Evolutionary conservation across 1,140 invertebrate species (phyloP).

Genomic region (Acromyrmex charruanus): DNA sequence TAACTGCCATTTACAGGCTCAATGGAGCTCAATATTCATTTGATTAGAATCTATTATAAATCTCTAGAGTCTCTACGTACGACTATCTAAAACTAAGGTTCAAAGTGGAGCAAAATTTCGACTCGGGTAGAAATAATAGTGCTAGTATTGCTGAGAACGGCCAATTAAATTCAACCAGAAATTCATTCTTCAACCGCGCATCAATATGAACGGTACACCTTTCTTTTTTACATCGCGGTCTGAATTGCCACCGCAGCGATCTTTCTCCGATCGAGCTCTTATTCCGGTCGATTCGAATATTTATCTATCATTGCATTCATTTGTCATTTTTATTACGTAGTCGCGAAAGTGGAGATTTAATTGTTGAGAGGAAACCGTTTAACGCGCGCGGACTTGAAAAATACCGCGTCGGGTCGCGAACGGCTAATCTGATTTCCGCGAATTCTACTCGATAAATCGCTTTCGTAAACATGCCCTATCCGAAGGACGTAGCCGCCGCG

Average conservation of each 20-base stretch:
- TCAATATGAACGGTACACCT: too few relatives aligned
- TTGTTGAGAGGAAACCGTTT: background rate
- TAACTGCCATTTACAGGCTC: too few relatives aligned
- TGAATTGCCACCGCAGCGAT: background rate
- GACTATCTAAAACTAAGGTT: too few relatives aligned
- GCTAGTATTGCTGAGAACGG: too few relatives aligned
- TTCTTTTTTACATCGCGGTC: too few relatives aligned
- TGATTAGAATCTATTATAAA: too few relatives aligned
- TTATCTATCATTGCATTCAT: background rate
- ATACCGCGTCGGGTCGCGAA: background rate
- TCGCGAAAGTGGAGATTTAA: constrained; percentile 1
- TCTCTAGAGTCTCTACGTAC: too few relatives aligned
- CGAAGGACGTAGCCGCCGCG: background rate
- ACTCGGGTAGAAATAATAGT: too few relatives aligned
- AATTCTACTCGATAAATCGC: constrained; percentile 29
- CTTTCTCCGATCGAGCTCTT: background rate
- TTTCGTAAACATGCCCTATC: background rate
- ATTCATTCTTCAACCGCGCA: too few relatives aligned
- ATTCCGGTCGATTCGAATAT: background rate
- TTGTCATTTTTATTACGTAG: background rate
- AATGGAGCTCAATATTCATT: too few relatives aligned
- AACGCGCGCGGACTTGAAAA: background rate
- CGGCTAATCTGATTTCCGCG: constrained; percentile 15
- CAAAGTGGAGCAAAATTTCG: too few relatives aligned
- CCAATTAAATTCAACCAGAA: too few relatives aligned